A percentile compares a stretch with the other conserved stretches of the same genome.
Conservation (phyloP, 2,888 invertebrate genomes). For the Lasioglossum zephyrum region DNA sequence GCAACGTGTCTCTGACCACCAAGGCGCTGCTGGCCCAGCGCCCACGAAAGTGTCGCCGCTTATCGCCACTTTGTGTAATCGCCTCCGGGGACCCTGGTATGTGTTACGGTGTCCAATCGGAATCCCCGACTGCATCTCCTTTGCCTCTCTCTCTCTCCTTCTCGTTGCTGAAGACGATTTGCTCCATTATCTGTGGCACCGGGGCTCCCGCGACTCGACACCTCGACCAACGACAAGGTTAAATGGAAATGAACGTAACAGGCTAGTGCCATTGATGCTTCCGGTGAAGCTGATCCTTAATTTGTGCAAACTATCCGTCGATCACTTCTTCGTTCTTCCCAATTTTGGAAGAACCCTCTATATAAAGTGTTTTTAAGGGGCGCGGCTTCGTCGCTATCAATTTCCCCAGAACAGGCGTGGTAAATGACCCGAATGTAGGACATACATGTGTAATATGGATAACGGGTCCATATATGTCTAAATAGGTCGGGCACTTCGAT, state of each 20-base stretch:
- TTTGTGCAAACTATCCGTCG: background rate
- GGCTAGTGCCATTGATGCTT: background rate
- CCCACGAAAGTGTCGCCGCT: slow-evolving; percentile 48
- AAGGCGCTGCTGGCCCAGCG: background rate
- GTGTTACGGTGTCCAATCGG: slow-evolving; percentile 17
- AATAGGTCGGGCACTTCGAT: too few relatives aligned
- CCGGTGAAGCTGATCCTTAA: background rate
- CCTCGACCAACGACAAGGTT: background rate
- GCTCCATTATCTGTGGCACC: slow-evolving; percentile 2
- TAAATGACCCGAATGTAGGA: too few relatives aligned
- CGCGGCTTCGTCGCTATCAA: background rate
- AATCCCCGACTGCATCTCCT: background rate
- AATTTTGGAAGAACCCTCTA: background rate
- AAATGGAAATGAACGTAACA: background rate
- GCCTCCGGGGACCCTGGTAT: slow-evolving; percentile 35
- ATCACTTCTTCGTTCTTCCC: background rate
- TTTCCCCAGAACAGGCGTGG: background rate
- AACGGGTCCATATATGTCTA: too few relatives aligned
- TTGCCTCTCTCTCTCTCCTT: background rate
- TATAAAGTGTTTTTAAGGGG: background rate
- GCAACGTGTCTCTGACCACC: slow-evolving; percentile 19
- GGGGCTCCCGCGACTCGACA: background rate
- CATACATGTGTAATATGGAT: too few relatives aligned
- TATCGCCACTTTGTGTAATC: slow-evolving; percentile 48
- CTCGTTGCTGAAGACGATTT: background rate